Base-by-base conservation (phyloP, 2,113 vertebrate genomes). In the Otis tarda region DNA sequence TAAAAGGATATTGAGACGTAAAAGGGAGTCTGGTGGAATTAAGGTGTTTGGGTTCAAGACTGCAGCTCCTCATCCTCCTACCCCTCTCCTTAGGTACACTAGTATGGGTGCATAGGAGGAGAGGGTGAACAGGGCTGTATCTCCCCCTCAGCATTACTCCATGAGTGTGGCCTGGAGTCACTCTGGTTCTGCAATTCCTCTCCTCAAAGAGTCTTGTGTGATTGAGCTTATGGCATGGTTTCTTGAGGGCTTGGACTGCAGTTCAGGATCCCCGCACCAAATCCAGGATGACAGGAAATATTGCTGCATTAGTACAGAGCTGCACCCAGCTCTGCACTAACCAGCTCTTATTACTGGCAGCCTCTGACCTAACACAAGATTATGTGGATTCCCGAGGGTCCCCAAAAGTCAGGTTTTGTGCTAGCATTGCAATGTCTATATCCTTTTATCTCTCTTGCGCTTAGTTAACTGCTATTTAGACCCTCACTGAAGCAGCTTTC, bases 391-490 rank as follows among this genome's bases (percentile, higher is more conserved):
- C 49, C 87, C 57, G 56, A 82, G 47, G 60, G 56, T 39, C 59
- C 88, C 73, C 25, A 39, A 63, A 86, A 90, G 3, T n/a, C 80
- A 87, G 30, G 25, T 52, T 89, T 64, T 41, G 50, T 69, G 14
- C 50, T 30, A 35, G 28, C 1, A 1, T 33, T 49, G n/a, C 57
- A 49, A 17, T 35, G 10, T 23, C 75, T 50, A 6, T 20, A 24
- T 70, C 45, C 50, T 74, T 61, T 73, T 55, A 28, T 65, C 31
- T 69, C 84, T 90, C 70, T n/a, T 79, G 70, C 57, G 50, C 67
- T 80, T 41, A 41, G 78, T 92, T 93, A 94, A 61, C 78, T 78
- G 67, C 71, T 84, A 18, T 77, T 93, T 88, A 89, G 75, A 79
- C n/a, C 20, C 68, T 81, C 25, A 22, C 47, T 71, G 82, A 83